phyloP scores from a whole-genome alignment of 2,888 invertebrate genomes.

The Omphaloscelis lunosa region DNA sequence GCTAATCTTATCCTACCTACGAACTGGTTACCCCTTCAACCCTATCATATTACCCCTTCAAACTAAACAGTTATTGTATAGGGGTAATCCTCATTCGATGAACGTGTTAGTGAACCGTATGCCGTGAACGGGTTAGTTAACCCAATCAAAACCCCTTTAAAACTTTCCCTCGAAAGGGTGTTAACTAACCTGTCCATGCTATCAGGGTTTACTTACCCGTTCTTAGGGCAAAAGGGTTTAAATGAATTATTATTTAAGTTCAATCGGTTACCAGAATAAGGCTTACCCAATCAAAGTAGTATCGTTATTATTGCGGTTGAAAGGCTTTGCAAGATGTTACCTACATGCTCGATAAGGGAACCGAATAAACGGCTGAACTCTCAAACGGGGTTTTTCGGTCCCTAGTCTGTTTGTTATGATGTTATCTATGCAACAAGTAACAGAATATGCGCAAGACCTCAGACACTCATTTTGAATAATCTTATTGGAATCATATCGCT shows the following conservation, averaged over 20 bases:
- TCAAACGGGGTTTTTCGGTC: neutral
- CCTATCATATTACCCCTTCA: neutral
- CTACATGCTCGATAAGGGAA: neutral
- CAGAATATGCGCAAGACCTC: slow-evolving; percentile 1
- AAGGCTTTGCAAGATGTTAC: neutral
- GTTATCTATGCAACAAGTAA: neutral
- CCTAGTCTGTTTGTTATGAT: neutral
- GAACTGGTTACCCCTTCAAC: neutral
- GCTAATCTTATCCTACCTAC: neutral
- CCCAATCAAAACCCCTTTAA: too few species aligned
- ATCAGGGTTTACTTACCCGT: neutral
- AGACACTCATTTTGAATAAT: neutral
- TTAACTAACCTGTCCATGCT: neutral
- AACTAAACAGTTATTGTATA: neutral
- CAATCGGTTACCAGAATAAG: neutral
- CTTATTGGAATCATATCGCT: neutral
- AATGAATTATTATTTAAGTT: neutral
- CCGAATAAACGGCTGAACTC: neutral
- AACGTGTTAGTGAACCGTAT: neutral
- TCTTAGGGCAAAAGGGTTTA: neutral
- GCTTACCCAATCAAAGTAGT: neutral
- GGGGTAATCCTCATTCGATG: neutral
- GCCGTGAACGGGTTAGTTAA: neutral
- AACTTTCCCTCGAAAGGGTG: neutral
- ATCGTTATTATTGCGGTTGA: neutral